These are phyloP conservation scores for Sminthurides aquaticus DNA, from an alignment of 2,888 invertebrate genomes.

Conservation along the genomic window DNA sequence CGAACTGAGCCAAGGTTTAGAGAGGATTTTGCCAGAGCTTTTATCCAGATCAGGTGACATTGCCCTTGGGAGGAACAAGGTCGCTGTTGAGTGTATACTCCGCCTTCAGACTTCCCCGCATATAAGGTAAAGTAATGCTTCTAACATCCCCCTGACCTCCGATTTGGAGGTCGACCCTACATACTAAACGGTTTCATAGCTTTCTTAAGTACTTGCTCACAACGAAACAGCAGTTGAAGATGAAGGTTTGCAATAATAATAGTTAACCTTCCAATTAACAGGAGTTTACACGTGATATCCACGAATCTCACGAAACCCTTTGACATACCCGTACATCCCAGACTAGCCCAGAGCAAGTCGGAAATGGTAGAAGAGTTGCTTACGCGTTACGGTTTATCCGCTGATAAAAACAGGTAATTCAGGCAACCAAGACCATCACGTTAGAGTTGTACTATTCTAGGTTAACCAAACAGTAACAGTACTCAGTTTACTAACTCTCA, in stretches of 20 bases:
- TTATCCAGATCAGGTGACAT: slow-evolving; percentile 80
- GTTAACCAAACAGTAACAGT: too few relatives aligned
- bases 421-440: background rate
- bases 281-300: slow-evolving; percentile 73
- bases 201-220: too few relatives aligned
- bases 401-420: slow-evolving; percentile 74
- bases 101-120: slow-evolving; percentile 61
- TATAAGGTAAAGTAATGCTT: slow-evolving; percentile 54
- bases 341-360: slow-evolving; percentile 72
- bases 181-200: slow-evolving; percentile 18
- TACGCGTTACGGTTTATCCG: slow-evolving; percentile 73
- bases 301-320: slow-evolving; percentile 74
- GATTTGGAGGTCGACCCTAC: background rate
- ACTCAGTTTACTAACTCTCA: too few relatives aligned
- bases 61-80: slow-evolving; percentile 74
- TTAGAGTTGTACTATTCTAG: background rate
- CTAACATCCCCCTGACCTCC: too few relatives aligned
- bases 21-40: slow-evolving; percentile 73
- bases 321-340: slow-evolving; percentile 75
- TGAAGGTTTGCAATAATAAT: too few relatives aligned
- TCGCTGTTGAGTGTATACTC: slow-evolving; percentile 77
- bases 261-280: too few relatives aligned
- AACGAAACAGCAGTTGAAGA: too few relatives aligned
- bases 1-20: slow-evolving; percentile 73
- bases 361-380: slow-evolving; percentile 83